Evolutionary conservation across 1,140 invertebrate species (phyloP), one percentile per base, ranked within the genome.

Genomic region (Pseudomyrmex sp.): DNA sequence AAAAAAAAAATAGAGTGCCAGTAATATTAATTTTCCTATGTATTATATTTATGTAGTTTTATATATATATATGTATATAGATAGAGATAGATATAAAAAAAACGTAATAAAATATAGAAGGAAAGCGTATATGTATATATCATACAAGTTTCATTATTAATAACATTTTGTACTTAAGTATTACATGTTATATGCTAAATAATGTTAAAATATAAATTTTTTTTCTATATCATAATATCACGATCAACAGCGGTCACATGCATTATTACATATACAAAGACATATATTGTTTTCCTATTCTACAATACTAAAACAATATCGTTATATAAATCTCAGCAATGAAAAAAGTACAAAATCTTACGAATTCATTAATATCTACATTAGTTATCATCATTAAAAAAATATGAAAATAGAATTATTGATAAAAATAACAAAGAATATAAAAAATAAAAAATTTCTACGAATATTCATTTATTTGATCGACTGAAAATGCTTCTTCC

Each of bases 111-210:
- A 79, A 79, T 69, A 59, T 69, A 70, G 5, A 79, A 56, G 18
- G 56, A 66, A 56, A 46, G 35, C n/a, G 54, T 66, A 62, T 61
- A n/a, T 65, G 12, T 65, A 18, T 44, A 46, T 65, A 79, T 68
- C 56, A 77, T 77, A 70, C 1, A 20, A 20, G 7, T 79, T 48
- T 79, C 52, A 8, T 79, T 79, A 79, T 79, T 79, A 58, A 77
- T 77, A 77, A 79, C 20, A 79, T 79, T 79, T 69, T 79, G 76
- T 79, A 79, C 76, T 79, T 79, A 79, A 69, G 48, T 44, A 48
- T 79, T 79, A 79, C 18, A n/a, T 59, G 35, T 79, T 69, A 70
- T 70, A 69, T 65, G 2, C 65, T 79, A 79, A 79, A 56, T 79
- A 79, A n/a, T 69, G 65, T 58, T 70, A 79, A 79, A 79, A 79